These are phyloP conservation scores for Dipus sagitta DNA, from an alignment of 2,797 vertebrate species.

Conservation along the genomic window DNA sequence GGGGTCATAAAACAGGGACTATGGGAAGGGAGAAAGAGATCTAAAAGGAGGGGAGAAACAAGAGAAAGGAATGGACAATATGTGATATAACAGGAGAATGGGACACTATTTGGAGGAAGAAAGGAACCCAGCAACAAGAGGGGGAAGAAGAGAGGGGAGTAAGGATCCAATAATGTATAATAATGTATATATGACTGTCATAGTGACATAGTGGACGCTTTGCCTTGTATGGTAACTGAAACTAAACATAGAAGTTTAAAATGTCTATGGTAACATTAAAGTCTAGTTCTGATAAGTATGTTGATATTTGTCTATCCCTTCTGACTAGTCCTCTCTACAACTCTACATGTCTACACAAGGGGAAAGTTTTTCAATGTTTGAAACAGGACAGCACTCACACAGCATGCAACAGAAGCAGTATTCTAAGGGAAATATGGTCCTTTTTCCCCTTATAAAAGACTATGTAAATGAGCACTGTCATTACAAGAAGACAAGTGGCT, in stretches of 20 bases:
- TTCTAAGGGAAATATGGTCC: slow-evolving; percentile 10
- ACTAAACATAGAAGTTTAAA: not conserved
- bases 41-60: not conserved
- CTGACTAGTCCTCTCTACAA: not conserved
- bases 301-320: not conserved
- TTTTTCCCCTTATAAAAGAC: not conserved
- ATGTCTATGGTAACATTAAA: not conserved
- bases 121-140: not conserved
- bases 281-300: not conserved
- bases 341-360: not conserved
- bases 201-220: not conserved
- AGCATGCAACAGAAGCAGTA: not conserved
- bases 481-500: not conserved
- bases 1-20: not conserved
- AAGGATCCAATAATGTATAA: too few relatives aligned
- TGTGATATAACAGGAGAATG: not conserved
- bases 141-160: not conserved
- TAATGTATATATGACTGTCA: not conserved
- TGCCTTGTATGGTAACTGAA: not conserved
- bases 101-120: not conserved
- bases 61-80: not conserved
- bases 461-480: not conserved
- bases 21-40: too few relatives aligned
- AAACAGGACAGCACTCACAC: not conserved
- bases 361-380: not conserved